Base-by-base conservation (phyloP, 1,140 invertebrate species). In the Palaemon carinicauda region DNA sequence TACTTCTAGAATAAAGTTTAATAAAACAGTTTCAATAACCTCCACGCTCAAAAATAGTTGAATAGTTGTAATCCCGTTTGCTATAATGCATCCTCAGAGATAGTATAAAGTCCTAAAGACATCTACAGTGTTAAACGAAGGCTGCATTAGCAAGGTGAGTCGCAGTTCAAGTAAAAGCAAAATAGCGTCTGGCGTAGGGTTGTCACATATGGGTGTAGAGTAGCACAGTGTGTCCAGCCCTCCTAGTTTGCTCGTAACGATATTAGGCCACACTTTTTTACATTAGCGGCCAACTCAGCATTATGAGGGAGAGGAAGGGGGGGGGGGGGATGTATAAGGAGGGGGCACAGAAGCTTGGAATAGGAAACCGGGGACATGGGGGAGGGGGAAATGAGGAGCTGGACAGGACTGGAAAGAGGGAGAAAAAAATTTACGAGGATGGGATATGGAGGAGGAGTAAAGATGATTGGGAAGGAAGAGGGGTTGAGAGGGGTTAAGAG, bases 201-300 rank as follows among this genome's bases (percentile, higher is more conserved):
- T 9, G 17, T 4, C 50, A 24, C 24, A n/a, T 17, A 17, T 53
- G 69, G 69, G 15, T 51, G 21, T 77, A 65, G 50, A 69, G 41
- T n/a, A 52, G 21, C 21, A n/a, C n/a, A 71, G 51, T n/a, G 71
- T 69, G 81, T 54, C 69, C 81, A 82, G 71, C 69, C 51, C 24
- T 21, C 53, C 82, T 84, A 84, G 73, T 84, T 77, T 78, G 52
- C 52, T 54, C 73, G 51, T 78, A 84, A 84, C 53, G 53, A 77
- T 84, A 84, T 84, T 84, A 77, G 73, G 82, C 73, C n/a, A 51
- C 74, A 84, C 82, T 84, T 84, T 73, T 84, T 84, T 84, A 77
- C 77, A 84, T 84, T 84, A 84, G 82, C 33, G 19, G 74, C 3
- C 53, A 83, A 21, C 53, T 73, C n/a, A 24, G n/a, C 71, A 14